These are phyloP conservation scores for Pithys albifrons DNA, from an alignment of 2,113 vertebrate genomes.

Conservation along the genomic window DNA sequence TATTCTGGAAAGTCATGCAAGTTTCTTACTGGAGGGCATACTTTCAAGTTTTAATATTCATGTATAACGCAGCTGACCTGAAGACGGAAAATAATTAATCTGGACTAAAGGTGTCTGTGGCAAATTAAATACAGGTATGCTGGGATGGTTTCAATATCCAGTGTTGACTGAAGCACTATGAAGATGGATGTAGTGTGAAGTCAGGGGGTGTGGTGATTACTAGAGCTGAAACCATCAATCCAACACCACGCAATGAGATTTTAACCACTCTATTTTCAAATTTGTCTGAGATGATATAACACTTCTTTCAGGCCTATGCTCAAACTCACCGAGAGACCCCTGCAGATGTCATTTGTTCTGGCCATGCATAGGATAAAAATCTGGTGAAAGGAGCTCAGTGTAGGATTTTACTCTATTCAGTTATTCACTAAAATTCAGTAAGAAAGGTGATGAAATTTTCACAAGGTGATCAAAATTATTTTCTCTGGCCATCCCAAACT, in stretches of 20 bases:
- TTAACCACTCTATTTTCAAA: background rate
- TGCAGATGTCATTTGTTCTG: background rate
- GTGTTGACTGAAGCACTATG: background rate
- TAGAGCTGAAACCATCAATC: background rate
- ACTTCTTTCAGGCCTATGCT: background rate
- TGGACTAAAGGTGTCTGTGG: background rate
- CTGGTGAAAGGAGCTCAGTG: background rate
- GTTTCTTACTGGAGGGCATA: constrained; percentile 45
- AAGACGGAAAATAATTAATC: constrained; percentile 28
- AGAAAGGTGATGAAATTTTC: background rate
- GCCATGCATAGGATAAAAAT: background rate
- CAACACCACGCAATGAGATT: background rate
- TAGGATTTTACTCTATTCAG: background rate
- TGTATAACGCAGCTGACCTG: background rate
- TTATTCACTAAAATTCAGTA: background rate
- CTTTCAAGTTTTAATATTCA: constrained; percentile 46
- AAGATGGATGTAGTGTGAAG: background rate
- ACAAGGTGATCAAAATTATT: background rate
- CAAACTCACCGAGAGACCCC: background rate
- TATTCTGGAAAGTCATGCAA: constrained; percentile 30
- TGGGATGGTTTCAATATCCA: background rate
- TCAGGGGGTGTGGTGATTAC: background rate
- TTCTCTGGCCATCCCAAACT: background rate
- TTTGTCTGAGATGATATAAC: background rate
- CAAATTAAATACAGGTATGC: constrained; percentile 20